Conservation (phyloP, 2,113 vertebrate genomes). For the Ptilonorhynchus violaceus region DNA sequence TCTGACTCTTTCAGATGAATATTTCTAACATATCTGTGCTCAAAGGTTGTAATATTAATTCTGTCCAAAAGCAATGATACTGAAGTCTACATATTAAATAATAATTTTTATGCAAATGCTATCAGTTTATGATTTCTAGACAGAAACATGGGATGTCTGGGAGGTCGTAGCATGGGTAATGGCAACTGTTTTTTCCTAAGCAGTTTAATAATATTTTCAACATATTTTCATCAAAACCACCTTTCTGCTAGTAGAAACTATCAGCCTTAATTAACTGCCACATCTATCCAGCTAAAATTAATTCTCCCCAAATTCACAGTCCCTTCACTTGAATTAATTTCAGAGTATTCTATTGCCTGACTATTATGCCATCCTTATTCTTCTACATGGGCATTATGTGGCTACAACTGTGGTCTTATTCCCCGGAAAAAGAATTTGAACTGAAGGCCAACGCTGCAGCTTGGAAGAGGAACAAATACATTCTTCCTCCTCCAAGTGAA, state of each 20-base stretch:
- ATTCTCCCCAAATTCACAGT: not conserved
- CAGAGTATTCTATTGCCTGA: not conserved
- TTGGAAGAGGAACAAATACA: not conserved
- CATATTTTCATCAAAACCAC: not conserved
- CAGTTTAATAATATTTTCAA: constrained; percentile 29
- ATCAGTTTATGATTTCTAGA: not conserved
- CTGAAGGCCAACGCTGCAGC: not conserved
- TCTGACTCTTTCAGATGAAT: not conserved
- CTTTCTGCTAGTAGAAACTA: not conserved
- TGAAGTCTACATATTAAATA: not conserved
- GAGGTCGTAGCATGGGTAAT: not conserved
- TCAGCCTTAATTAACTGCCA: constrained; percentile 21
- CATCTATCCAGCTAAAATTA: constrained; percentile 5
- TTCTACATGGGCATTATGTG: not conserved
- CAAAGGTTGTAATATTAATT: not conserved
- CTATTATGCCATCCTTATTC: not conserved
- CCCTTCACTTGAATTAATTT: not conserved
- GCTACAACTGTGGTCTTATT: not conserved
- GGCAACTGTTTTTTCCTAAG: not conserved
- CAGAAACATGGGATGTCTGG: not conserved
- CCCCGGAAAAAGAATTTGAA: not conserved
- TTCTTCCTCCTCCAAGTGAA: not conserved
- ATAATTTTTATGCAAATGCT: not conserved
- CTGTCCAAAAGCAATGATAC: not conserved
- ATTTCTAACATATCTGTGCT: not conserved